Conservation (phyloP, 2,113 vertebrate genomes). For the Glaucomys volans region DNA sequence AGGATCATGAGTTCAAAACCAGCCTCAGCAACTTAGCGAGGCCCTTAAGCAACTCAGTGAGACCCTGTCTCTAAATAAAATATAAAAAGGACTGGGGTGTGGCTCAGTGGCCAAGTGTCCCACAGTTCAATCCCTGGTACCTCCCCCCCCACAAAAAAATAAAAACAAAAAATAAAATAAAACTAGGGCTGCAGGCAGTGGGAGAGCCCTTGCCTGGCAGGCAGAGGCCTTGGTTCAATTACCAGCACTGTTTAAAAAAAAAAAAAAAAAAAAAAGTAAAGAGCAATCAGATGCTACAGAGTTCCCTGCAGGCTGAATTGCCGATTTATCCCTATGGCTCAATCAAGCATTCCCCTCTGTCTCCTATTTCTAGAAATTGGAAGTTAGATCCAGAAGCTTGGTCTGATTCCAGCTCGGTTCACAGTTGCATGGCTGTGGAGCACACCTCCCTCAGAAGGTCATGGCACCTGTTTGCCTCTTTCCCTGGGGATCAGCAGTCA, state of each 20-base stretch:
- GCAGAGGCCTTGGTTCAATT: neutral
- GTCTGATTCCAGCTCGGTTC: neutral
- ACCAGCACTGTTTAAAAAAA: neutral
- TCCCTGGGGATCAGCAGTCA: neutral
- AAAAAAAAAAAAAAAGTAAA: neutral
- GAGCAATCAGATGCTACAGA: neutral
- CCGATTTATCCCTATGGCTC: neutral
- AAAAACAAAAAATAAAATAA: neutral
- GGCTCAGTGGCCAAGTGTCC: too few species aligned
- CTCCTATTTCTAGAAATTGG: neutral
- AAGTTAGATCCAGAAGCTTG: neutral
- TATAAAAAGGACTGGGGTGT: too few species aligned
- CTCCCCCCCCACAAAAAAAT: too few species aligned
- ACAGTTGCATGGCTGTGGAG: neutral
- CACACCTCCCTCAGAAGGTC: neutral
- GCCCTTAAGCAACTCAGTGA: too few species aligned
- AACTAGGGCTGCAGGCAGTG: neutral
- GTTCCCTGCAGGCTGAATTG: neutral
- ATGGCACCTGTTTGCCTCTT: neutral
- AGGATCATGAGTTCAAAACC: too few species aligned
- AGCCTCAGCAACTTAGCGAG: too few species aligned
- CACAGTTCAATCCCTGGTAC: too few species aligned
- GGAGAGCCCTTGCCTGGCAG: neutral
- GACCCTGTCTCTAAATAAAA: too few species aligned
- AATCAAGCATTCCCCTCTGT: neutral